Percentiles rank a stretch among this genome's conserved stretches.
These are phyloP conservation scores for Callyntrura sp. DNA, from an alignment of 2,888 invertebrate genomes.

Conservation along the genomic window DNA sequence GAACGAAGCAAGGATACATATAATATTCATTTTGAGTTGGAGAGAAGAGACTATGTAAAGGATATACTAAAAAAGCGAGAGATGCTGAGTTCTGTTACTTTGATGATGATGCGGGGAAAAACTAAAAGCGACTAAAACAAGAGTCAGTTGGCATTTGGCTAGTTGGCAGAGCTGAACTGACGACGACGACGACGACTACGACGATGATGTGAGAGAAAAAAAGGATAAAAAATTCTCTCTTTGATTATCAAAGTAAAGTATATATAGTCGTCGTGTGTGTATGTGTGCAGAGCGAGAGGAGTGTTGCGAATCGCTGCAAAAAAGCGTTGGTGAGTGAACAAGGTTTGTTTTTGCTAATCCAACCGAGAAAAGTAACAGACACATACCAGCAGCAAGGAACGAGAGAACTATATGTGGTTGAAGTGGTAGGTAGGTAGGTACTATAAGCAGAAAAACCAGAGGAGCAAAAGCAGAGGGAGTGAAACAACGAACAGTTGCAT, in stretches of 20 bases:
- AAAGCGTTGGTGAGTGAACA: not conserved
- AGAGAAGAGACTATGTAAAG: not conserved
- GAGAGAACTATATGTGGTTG: no score
- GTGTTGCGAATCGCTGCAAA: no score
- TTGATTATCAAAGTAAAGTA: not conserved
- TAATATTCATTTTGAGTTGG: not conserved
- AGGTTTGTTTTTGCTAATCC: not conserved
- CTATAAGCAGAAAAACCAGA: no score
- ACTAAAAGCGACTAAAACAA: constrained; percentile 3
- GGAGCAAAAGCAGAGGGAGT: no score
- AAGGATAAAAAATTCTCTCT: not conserved
- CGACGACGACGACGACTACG: not conserved
- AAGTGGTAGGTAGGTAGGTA: no score
- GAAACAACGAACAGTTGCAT: no score
- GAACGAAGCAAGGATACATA: constrained; percentile 14
- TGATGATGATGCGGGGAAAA: constrained; percentile 50
- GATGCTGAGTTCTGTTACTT: constrained; percentile 18
- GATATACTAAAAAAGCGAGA: constrained; percentile 1
- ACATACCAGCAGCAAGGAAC: not conserved
- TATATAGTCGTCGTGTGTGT: not conserved
- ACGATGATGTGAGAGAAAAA: not conserved
- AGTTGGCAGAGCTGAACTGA: constrained; percentile 58
- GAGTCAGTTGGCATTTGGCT: constrained; percentile 71
- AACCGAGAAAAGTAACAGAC: constrained; percentile 24
- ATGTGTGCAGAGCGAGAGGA: no score